Evolutionary conservation across 2,113 vertebrate species (phyloP).

Genomic region (Sylvietta virens): DNA sequence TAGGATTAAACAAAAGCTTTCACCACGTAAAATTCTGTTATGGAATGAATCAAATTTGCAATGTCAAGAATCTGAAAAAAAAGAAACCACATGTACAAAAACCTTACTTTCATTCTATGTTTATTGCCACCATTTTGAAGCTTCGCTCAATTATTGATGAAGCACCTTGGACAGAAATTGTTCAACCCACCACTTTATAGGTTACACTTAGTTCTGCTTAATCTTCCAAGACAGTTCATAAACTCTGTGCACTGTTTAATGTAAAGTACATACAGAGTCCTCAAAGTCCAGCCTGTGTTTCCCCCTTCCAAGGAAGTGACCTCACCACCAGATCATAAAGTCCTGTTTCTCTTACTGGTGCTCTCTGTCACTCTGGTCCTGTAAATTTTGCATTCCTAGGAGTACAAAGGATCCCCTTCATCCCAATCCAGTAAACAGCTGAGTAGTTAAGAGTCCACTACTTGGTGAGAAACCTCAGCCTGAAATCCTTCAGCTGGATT

Average conservation of each 20-base stretch:
- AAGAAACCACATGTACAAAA: not conserved
- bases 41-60: not conserved
- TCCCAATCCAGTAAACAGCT: not conserved
- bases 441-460: not conserved
- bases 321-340: not conserved
- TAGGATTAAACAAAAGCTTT: not conserved
- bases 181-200: not conserved
- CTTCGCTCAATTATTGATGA: not conserved
- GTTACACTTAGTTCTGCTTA: not conserved
- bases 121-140: not conserved
- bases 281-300: not conserved
- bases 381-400: not conserved
- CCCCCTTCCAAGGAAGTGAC: not conserved
- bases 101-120: not conserved
- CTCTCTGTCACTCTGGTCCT: not conserved
- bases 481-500: not conserved
- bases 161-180: not conserved
- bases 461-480: not conserved
- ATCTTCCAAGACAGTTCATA: slow-evolving; percentile 9
- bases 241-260: not conserved
- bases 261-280: not conserved
- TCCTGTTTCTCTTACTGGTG: not conserved
- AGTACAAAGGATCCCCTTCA: not conserved
- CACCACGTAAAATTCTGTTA: not conserved
- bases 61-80: not conserved